Percentiles rank a stretch among this genome's conserved stretches.
Evolutionary conservation across 2,888 invertebrate species (phyloP).

Genomic region (Lochmaea crataegi): DNA sequence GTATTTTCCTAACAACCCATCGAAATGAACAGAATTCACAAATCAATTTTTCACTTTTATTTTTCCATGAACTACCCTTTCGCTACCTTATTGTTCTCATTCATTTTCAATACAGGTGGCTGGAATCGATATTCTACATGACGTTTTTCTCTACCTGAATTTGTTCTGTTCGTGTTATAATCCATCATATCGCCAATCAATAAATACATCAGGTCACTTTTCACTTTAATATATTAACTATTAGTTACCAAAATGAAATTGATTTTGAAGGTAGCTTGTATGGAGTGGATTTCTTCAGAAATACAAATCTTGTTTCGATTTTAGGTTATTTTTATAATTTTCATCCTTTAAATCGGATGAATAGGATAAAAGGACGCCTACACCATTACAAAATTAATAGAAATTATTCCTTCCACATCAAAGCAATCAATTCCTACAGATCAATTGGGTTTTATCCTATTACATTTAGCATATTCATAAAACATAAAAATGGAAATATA

Average conservation of each 20-base stretch:
- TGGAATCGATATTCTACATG: slow-evolving; percentile 48
- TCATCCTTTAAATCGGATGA: too few relatives aligned
- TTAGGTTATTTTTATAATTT: too few relatives aligned
- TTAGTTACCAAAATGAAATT: neutral
- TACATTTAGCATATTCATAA: too few relatives aligned
- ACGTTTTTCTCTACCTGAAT: slow-evolving; percentile 43
- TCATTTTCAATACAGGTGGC: slow-evolving; percentile 40
- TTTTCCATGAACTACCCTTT: slow-evolving; percentile 3
- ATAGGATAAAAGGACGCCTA: too few relatives aligned
- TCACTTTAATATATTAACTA: slow-evolving; percentile 1
- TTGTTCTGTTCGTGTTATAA: slow-evolving; percentile 9
- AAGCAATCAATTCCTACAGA: too few relatives aligned
- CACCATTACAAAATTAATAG: too few relatives aligned
- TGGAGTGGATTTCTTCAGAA: neutral
- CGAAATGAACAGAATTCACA: neutral
- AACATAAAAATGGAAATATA: too few relatives aligned
- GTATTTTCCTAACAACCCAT: neutral
- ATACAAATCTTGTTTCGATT: neutral
- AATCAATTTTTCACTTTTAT: slow-evolving; percentile 11
- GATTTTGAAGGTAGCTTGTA: neutral
- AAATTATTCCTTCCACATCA: too few relatives aligned
- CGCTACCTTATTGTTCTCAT: slow-evolving; percentile 8
- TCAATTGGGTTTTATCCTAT: too few relatives aligned
- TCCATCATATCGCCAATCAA: slow-evolving; percentile 7
- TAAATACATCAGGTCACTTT: slow-evolving; percentile 6